Evolutionary conservation across 2,888 invertebrate genomes (phyloP).

Genomic region (Hirtodrosophila histrioides): DNA sequence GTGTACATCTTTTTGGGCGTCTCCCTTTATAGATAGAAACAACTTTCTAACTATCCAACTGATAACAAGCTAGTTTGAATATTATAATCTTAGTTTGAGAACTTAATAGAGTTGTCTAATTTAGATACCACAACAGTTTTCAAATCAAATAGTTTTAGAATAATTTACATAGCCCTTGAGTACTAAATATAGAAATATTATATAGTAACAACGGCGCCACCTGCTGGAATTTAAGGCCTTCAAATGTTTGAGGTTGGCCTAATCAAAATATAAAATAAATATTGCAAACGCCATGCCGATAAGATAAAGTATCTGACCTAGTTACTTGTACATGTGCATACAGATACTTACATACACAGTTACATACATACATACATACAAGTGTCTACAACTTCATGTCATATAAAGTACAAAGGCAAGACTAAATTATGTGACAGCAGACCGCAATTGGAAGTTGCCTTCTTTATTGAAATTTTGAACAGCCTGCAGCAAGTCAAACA

Average conservation of each 20-base stretch:
- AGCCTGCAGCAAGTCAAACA: constrained; percentile 66
- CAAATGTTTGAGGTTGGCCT: constrained; percentile 38
- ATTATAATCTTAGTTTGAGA: too few species aligned
- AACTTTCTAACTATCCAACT: too few species aligned
- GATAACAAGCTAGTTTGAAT: too few species aligned
- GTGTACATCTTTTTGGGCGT: too few species aligned
- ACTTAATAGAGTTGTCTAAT: too few species aligned
- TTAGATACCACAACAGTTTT: too few species aligned
- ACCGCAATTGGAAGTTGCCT: constrained; percentile 45
- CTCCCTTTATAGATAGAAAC: too few species aligned
- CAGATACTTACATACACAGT: constrained; percentile 2
- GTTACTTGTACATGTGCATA: constrained; percentile 15
- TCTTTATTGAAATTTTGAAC: constrained; percentile 43
- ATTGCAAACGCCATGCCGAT: constrained; percentile 39
- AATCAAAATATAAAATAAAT: constrained; percentile 22
- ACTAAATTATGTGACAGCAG: constrained; percentile 27
- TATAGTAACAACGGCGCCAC: constrained; percentile 26
- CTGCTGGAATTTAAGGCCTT: constrained; percentile 41
- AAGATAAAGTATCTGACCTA: constrained; percentile 63
- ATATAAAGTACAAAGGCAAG: constrained; percentile 10
- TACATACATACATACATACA: background rate
- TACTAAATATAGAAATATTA: too few species aligned
- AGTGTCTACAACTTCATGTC: constrained; percentile 8
- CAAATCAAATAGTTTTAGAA: too few species aligned
- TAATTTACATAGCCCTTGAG: too few species aligned